Evolutionary conservation across 2,888 invertebrate species (phyloP), one percentile per base, ranked within the genome.

Genomic region (Erebia aethiops): DNA sequence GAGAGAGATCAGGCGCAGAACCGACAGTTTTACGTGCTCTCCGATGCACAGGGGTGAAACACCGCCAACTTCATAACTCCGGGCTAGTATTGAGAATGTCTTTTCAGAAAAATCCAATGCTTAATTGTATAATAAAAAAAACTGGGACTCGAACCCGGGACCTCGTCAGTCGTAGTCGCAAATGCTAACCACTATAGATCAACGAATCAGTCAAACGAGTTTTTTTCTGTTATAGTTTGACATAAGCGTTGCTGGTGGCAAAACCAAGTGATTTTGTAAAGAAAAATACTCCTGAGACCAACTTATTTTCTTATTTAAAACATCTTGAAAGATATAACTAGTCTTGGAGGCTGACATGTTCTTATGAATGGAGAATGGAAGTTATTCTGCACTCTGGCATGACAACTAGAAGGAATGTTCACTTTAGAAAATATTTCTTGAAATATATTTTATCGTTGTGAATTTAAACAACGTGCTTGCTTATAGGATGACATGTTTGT

Each of bases 221-320:
- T 26, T 26, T 26, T 4, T 26, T 4, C 26, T 26, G 26, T 26
- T 26, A 26, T 26, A 26, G 11, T 49, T 49, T 5, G 14, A 49
- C 14, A 49, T 14, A 18, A 1, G 26, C 13, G 26, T 14, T 14
- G 52, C n/a, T 26, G 26, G 35, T n/a, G 10, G 35, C 3, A 35
- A 14, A n/a, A n/a, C 2, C 14, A n/a, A n/a, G n/a, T 41, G 0
- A 8, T 16, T 43, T 61, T 61, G 46, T 61, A 61, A 61, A 61
- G 18, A 43, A 61, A 46, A 46, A 61, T 11, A 8, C 16, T 10
- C 16, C 13, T 14, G 62, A 16, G 14, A 18, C 62, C 21, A 14
- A 62, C 21, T 49, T 62, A 62, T 62, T 62, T 62, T 62, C 62
- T 62, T 62, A 62, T 62, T 62, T 62, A 62, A 62, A 62, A 62